These are phyloP conservation scores for Monopterus albus DNA, from an alignment of 2,113 vertebrate species.

Conservation along the genomic window DNA sequence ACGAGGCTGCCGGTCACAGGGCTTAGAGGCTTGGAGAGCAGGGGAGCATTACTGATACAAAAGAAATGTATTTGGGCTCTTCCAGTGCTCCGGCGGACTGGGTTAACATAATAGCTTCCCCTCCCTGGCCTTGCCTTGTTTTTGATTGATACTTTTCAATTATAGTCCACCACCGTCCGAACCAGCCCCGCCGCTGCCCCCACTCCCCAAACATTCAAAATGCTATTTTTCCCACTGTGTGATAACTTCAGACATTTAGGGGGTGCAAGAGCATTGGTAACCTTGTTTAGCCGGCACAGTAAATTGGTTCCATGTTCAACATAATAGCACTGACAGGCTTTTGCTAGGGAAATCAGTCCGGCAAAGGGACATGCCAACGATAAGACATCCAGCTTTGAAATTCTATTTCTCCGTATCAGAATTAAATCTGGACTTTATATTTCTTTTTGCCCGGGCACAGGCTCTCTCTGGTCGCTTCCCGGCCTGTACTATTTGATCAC, in stretches of 20 bases:
- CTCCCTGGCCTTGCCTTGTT: slow-evolving; percentile 87
- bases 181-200: slow-evolving; percentile 76
- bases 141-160: slow-evolving; percentile 99
- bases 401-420: slow-evolving; percentile 99
- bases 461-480: slow-evolving; percentile 88
- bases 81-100: slow-evolving; percentile 71
- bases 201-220: slow-evolving; percentile 94
- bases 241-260: slow-evolving; percentile 99
- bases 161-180: slow-evolving; percentile 87
- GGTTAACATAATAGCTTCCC: slow-evolving; percentile 85
- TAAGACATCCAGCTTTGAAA: slow-evolving; percentile 99
- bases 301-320: slow-evolving; percentile 99
- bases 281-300: slow-evolving; percentile 97
- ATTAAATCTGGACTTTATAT: slow-evolving; percentile 99
- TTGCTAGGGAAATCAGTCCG: slow-evolving; percentile 99
- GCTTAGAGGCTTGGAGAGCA: slow-evolving; percentile 78
- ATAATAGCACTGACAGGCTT: slow-evolving; percentile 99
- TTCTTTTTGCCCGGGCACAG: slow-evolving; percentile 90
- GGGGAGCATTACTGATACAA: slow-evolving; percentile 82
- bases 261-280: slow-evolving; percentile 92
- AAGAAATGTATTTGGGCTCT: slow-evolving; percentile 80
- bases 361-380: slow-evolving; percentile 96
- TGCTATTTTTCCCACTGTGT: slow-evolving; percentile 87
- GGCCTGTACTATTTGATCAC: slow-evolving; percentile 89
- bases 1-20: slow-evolving; percentile 59